Conservation (phyloP, 2,113 vertebrate genomes). For the Rhinoptilus africanus region DNA sequence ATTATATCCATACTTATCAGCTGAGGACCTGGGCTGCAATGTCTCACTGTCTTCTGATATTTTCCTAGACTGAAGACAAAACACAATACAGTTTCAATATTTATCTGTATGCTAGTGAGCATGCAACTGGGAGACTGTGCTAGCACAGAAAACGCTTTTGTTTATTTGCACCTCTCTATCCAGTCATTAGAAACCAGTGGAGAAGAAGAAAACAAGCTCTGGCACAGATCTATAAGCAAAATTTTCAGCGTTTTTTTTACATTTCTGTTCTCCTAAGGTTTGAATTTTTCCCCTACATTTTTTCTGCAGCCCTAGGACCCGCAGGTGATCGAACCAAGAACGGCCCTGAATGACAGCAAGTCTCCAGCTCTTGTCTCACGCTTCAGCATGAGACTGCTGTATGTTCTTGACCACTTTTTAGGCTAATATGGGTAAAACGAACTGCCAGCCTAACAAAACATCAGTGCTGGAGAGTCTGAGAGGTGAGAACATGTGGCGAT, state of each 20-base stretch:
- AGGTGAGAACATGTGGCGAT: rapidly evolving
- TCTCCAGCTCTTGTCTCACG: not conserved
- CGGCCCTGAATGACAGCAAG: rapidly evolving
- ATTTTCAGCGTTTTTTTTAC: not conserved
- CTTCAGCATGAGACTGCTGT: not conserved
- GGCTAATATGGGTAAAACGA: not conserved
- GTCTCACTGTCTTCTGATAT: not conserved
- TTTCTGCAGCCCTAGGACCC: not conserved
- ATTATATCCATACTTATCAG: not conserved
- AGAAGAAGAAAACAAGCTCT: not conserved
- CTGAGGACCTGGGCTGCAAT: not conserved
- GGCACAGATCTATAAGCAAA: not conserved
- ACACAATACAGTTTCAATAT: not conserved
- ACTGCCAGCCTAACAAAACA: rapidly evolving
- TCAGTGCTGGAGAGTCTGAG: not conserved
- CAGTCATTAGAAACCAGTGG: not conserved
- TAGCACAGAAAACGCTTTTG: not conserved
- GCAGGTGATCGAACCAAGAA: not conserved
- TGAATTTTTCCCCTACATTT: rapidly evolving
- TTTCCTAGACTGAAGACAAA: not conserved
- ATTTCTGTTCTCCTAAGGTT: not conserved
- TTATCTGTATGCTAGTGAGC: not conserved
- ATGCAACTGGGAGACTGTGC: not conserved
- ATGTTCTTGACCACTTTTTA: not conserved
- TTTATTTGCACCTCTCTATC: not conserved